phyloP scores from a whole-genome alignment of 1,140 invertebrate species.

The Drosophila pseudoananassae region DNA sequence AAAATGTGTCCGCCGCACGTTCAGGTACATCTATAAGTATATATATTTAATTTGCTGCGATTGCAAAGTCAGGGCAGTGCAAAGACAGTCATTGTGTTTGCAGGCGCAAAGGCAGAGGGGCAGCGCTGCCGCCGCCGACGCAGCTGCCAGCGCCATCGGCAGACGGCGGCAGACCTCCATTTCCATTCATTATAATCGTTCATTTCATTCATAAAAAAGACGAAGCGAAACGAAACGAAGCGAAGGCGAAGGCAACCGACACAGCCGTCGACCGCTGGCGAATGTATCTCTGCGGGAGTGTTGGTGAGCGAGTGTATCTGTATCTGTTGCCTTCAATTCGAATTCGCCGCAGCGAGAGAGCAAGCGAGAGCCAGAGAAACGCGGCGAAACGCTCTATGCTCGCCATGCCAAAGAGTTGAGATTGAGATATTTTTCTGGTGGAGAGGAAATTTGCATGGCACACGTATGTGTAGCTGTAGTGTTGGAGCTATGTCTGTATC shows the following conservation, averaged over 20 bases:
- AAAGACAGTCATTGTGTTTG: conserved; percentile 65
- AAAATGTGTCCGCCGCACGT: not conserved
- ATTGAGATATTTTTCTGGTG: conserved; percentile 33
- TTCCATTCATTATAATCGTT: conserved; percentile 76
- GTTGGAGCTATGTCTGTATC: conserved; percentile 20
- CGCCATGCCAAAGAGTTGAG: conserved; percentile 44
- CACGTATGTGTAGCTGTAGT: conserved; percentile 7
- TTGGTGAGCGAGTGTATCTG: conserved; percentile 26
- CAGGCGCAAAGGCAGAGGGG: conserved; percentile 18
- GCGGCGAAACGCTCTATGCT: not conserved
- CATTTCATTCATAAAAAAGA: conserved; percentile 79
- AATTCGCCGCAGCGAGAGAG: conserved; percentile 37
- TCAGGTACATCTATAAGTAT: not conserved
- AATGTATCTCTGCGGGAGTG: conserved; percentile 19
- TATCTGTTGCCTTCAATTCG: conserved; percentile 5
- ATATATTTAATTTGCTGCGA: conserved; percentile 52
- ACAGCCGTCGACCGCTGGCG: conserved; percentile 17
- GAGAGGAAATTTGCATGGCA: conserved; percentile 40
- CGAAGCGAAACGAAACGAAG: conserved; percentile 65
- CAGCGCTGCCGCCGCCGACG: conserved; percentile 21
- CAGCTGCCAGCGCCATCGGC: conserved; percentile 8
- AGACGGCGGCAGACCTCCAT: conserved; percentile 54
- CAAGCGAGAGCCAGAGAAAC: not conserved
- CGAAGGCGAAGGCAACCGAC: conserved; percentile 35
- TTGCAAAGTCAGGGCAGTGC: conserved; percentile 24